Percentiles rank a stretch among this genome's conserved stretches.
Evolutionary conservation across 2,888 invertebrate species (phyloP).

Genomic region (Zootermopsis nevadensis): DNA sequence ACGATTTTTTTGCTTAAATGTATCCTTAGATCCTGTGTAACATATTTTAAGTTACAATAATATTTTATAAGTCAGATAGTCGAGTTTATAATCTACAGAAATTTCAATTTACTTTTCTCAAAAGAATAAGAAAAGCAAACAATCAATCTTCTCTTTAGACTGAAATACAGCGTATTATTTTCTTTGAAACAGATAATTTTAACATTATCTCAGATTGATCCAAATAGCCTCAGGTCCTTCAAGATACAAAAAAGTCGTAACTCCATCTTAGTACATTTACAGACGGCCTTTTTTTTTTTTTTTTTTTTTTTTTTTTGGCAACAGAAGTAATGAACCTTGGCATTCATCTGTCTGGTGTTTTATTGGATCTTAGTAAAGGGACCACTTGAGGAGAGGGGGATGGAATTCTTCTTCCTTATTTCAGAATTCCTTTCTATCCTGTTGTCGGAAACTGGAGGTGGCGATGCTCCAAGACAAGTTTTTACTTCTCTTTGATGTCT

Average conservation of each 20-base stretch:
- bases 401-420: not conserved
- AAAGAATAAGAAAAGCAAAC: too few species aligned
- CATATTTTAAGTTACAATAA: too few species aligned
- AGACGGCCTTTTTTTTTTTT: conserved; percentile 10
- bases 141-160: too few species aligned
- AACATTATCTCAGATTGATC: too few species aligned
- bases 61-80: too few species aligned
- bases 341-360: not conserved
- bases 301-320: not conserved
- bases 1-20: too few species aligned
- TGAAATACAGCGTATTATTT: too few species aligned
- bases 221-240: too few species aligned
- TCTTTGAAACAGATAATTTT: too few species aligned
- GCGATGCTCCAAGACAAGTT: not conserved
- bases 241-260: not conserved
- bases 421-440: conserved; percentile 1
- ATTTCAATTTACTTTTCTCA: too few species aligned
- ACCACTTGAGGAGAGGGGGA: not conserved
- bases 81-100: too few species aligned
- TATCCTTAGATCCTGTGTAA: too few species aligned
- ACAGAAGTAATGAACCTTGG: conserved; percentile 24
- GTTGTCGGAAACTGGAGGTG: not conserved
- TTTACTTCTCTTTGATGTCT: conserved; percentile 39
- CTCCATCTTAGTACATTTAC: not conserved
- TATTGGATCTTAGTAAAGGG: not conserved